Evolutionary conservation across 92 coral and sea anemone species (phyloP), one percentile per base, ranked within the genome.

Genomic region (Epizoanthus stellaris): DNA sequence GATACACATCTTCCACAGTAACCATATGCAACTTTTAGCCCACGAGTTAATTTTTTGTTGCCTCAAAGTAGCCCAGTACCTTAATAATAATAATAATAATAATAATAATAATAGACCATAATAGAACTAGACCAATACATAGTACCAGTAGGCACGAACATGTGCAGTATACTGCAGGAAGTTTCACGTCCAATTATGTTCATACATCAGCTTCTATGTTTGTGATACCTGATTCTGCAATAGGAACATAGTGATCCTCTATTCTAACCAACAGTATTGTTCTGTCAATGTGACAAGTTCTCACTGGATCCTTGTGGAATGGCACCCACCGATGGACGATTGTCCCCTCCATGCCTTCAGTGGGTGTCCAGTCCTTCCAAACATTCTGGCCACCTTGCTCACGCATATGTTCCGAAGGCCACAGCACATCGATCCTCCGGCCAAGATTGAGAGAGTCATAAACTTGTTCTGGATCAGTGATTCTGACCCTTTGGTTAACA

Each of bases 351-450:
- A 92, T 76, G 21, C 98, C 98, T 73, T 92, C 98, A 16, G 61
- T 80, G 52, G 98, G 98, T 54, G 70, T 84, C 98, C 98, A 94
- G 83, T 93, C 95, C 74, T 90, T 94, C 98, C 98, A 94, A 64
- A 62, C 80, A 34, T 85, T 87, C 67, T 87, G 80, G 16, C 98
- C 98, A 30, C 98, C 98, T 14, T 76, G 88, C 39, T 91, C 93
- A 60, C 98, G 80, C 98, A 94, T 94, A 80, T 87, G 65, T 53
- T 94, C 98, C 30, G 95, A 92, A n/a, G 98, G 98, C 98, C 98
- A 94, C 81, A 87, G 91, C 30, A 94, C 98, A 40, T 92, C 95
- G 20, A 90, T 88, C 40, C 93, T 89, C 7, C 95, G 89, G 9
- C 95, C 92, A 63, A 92, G 80, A 71, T 94, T 94, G 30, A 94